A percentile compares a stretch with the other conserved stretches of the same genome.
Conservation (phyloP, 2,888 invertebrate genomes). For the Yponomeuta malinellus region DNA sequence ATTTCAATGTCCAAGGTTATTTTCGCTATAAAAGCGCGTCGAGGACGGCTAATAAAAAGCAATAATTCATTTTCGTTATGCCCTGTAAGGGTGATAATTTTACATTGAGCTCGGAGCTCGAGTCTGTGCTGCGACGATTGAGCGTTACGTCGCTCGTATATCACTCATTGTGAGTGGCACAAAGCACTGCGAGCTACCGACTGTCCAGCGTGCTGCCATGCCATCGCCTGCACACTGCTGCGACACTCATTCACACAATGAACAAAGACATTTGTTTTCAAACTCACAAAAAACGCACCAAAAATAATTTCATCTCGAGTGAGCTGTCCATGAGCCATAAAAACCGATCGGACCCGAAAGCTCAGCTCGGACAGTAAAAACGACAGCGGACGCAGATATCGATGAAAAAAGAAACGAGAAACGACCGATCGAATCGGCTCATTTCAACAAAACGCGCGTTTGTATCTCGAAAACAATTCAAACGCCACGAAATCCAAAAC, state of each 20-base stretch:
- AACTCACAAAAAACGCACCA: conserved; percentile 56
- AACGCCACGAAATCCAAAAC: conserved; percentile 69
- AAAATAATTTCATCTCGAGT: conserved; percentile 63
- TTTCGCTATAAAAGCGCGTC: conserved; percentile 42
- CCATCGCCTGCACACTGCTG: background rate
- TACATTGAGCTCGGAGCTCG: conserved; percentile 55
- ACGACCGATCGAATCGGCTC: conserved; percentile 26
- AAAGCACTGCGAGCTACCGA: conserved; percentile 59
- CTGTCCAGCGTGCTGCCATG: conserved; percentile 43
- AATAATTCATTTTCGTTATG: conserved; percentile 75
- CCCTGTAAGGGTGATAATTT: conserved; percentile 72
- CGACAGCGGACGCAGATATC: conserved; percentile 22
- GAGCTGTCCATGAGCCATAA: conserved; percentile 57
- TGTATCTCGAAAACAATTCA: conserved; percentile 61
- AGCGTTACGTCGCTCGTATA: conserved; percentile 70
- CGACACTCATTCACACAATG: conserved; percentile 57
- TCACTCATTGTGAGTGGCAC: conserved; percentile 73
- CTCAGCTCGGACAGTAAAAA: conserved; percentile 39
- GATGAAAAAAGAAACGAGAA: background rate
- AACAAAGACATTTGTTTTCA: conserved; percentile 71
- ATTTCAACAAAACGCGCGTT: conserved; percentile 21
- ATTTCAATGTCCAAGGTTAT: conserved; percentile 34
- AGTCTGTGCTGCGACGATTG: conserved; percentile 60
- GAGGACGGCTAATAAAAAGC: conserved; percentile 56
- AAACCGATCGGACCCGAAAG: conserved; percentile 34